Evolutionary conservation across 92 coral and sea anemone genomes (phyloP).

Genomic region (Epizoanthus illoricatus): DNA sequence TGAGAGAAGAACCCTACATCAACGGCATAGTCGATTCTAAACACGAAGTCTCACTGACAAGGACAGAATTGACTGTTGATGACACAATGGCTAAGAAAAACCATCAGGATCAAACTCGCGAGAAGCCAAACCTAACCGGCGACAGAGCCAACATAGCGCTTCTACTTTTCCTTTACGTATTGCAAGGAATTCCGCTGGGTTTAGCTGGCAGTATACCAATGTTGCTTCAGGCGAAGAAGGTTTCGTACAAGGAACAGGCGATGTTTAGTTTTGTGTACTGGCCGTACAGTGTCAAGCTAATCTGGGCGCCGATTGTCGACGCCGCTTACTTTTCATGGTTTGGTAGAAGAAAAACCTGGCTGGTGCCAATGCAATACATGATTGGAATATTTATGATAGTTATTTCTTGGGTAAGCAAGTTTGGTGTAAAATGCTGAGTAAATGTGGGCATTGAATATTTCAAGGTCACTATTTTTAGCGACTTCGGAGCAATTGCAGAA

Average conservation of each 20-base stretch:
- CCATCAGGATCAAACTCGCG: not conserved
- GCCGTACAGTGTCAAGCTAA: conserved; percentile 93
- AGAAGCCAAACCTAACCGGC: conserved; percentile 21
- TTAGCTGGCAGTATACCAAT: conserved; percentile 92
- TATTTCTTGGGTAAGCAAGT: conserved; percentile 70
- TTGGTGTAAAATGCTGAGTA: not conserved
- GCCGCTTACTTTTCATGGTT: conserved; percentile 80
- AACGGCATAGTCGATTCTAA: not conserved
- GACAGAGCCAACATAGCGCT: conserved; percentile 80
- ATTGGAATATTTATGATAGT: conserved; percentile 81
- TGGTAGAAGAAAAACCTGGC: conserved; percentile 93
- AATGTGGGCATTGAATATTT: too few relatives aligned
- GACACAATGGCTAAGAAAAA: conserved; percentile 5
- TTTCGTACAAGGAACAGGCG: conserved; percentile 90
- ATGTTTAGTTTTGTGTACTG: conserved; percentile 94
- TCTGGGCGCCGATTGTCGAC: conserved; percentile 99
- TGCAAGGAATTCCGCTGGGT: conserved; percentile 95
- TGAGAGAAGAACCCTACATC: not conserved
- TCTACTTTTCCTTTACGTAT: conserved; percentile 73
- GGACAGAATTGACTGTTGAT: not conserved
- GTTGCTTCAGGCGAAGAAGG: conserved; percentile 76
- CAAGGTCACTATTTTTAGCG: too few relatives aligned
- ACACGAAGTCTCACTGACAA: not conserved
- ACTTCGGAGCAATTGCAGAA: too few relatives aligned
- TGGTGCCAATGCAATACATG: conserved; percentile 92